phyloP scores from a whole-genome alignment of 37 sponge, comb jelly and placozoan genomes.

The Hormiphora californensis region DNA sequence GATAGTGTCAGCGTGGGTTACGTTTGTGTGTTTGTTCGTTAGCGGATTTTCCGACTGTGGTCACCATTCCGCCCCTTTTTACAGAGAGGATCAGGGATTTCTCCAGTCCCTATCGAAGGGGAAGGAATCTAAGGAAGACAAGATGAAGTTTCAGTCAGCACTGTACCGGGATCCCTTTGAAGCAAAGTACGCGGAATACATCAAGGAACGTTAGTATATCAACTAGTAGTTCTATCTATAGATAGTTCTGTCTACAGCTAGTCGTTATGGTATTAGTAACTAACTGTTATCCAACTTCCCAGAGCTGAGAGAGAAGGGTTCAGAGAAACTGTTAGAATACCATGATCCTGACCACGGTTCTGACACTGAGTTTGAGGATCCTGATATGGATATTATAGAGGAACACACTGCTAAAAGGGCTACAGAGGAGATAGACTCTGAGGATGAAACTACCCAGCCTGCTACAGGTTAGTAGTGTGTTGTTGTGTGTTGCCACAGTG shows the following conservation, averaged over 20 bases:
- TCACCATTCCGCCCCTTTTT: too few species aligned
- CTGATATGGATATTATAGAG: constrained; percentile 26
- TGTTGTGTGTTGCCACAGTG: too few species aligned
- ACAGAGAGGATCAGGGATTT: constrained; percentile 39
- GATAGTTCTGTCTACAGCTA: too few species aligned
- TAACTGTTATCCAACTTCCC: too few species aligned
- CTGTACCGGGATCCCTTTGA: constrained; percentile 40
- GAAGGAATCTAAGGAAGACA: neutral
- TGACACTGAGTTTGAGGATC: constrained; percentile 50
- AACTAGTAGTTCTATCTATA: too few species aligned
- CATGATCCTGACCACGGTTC: constrained; percentile 34
- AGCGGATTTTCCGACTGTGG: too few species aligned
- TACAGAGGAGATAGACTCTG: neutral
- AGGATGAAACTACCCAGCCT: too few species aligned
- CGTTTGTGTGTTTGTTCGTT: too few species aligned
- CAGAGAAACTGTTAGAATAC: constrained; percentile 15
- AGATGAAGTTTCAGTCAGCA: too few species aligned
- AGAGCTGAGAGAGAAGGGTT: neutral
- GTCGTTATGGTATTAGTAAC: too few species aligned
- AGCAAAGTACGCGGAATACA: constrained; percentile 9
- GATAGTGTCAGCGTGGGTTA: too few species aligned
- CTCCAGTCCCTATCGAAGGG: neutral
- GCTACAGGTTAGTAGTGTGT: too few species aligned
- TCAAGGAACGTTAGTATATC: neutral
- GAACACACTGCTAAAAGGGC: neutral